Conservation (phyloP, 2,113 vertebrate genomes). For the Sula dactylatra region DNA sequence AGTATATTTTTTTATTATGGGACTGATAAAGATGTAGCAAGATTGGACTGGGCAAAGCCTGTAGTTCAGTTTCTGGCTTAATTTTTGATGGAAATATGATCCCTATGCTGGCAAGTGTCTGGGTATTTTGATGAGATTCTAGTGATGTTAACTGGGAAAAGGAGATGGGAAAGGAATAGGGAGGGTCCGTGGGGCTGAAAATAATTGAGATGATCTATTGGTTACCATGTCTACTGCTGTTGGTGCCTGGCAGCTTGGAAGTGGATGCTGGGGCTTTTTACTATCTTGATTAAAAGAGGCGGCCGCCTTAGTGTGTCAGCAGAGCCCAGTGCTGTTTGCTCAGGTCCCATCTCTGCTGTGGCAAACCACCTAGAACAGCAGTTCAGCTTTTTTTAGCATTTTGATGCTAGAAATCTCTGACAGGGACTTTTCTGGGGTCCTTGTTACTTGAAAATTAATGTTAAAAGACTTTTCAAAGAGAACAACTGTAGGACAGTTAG, state of each 20-base stretch:
- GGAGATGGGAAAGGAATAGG: neutral
- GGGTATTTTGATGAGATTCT: neutral
- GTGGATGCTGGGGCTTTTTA: neutral
- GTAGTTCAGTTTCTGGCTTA: neutral
- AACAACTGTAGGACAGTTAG: neutral
- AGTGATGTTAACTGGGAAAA: neutral
- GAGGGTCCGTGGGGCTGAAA: neutral
- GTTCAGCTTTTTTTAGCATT: neutral
- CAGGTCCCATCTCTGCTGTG: neutral
- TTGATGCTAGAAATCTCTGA: neutral
- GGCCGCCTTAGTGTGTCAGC: too few relatives aligned
- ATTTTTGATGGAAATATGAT: neutral
- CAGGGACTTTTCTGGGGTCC: rapidly evolving
- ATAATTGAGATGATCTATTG: rapidly evolving
- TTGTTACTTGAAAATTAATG: neutral
- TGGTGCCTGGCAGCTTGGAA: neutral
- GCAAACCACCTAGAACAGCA: rapidly evolving
- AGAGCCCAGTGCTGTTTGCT: neutral
- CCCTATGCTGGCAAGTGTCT: rapidly evolving
- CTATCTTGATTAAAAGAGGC: neutral
- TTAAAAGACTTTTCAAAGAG: neutral
- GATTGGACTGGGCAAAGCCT: neutral
- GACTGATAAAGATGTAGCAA: neutral
- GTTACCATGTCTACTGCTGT: rapidly evolving
- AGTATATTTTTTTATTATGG: neutral